Evolutionary conservation across 1,140 invertebrate genomes (phyloP).

Genomic region (Psix sp.): DNA sequence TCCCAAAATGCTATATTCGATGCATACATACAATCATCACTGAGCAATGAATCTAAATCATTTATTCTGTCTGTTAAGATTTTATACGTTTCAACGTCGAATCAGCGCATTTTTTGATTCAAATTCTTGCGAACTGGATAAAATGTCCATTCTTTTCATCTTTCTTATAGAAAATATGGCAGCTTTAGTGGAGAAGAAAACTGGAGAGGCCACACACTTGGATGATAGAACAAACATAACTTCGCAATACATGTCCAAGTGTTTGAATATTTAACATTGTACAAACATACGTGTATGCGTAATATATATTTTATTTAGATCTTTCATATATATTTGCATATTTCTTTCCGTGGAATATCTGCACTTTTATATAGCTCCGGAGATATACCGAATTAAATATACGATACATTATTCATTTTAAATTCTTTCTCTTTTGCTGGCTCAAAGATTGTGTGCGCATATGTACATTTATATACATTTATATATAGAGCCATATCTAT

Average conservation of each 20-base stretch:
- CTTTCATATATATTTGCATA: conserved; percentile 1
- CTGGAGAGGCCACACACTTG: no score
- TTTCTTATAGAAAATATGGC: no score
- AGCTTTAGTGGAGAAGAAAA: no score
- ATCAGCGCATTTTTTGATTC: no score
- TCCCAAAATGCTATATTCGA: conserved; percentile 42
- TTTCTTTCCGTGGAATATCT: conserved; percentile 31
- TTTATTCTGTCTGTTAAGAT: no score
- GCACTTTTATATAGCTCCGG: conserved; percentile 46
- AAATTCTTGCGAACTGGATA: no score
- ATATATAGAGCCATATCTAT: conserved; percentile 21
- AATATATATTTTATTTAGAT: not conserved
- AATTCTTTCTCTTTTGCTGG: conserved; percentile 75
- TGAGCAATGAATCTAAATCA: conserved; percentile 53
- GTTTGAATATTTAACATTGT: conserved; percentile 4
- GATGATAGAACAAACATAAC: no score
- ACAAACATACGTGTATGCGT: not conserved
- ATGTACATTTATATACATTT: conserved; percentile 3
- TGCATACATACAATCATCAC: conserved; percentile 48
- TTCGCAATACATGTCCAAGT: no score
- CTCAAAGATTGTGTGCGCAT: conserved; percentile 63
- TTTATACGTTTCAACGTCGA: no score
- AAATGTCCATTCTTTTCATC: no score
- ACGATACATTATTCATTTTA: conserved; percentile 78
- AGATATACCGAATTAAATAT: conserved; percentile 76